Conservation (phyloP, 2,888 invertebrate genomes). For the Hoplodrina blanda region DNA sequence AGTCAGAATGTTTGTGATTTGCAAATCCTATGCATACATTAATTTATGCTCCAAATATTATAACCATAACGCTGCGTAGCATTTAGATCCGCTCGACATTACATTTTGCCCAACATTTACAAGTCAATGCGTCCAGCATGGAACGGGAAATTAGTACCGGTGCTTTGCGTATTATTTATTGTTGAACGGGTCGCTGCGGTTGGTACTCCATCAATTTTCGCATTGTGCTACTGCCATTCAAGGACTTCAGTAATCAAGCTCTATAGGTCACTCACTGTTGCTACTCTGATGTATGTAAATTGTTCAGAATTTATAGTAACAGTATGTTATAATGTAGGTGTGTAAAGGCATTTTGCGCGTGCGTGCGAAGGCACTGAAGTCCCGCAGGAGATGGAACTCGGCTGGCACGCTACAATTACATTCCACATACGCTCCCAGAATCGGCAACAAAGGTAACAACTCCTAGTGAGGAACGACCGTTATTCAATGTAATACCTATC, state of each 20-base stretch:
- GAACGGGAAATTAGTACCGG: constrained; percentile 67
- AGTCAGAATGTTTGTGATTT: constrained; percentile 8
- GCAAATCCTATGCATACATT: constrained; percentile 6
- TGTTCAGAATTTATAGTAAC: constrained; percentile 39
- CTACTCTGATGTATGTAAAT: constrained; percentile 48
- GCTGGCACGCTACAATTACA: constrained; percentile 84
- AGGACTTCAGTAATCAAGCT: constrained; percentile 53
- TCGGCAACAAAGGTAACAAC: constrained; percentile 77
- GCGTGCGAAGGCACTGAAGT: constrained; percentile 68
- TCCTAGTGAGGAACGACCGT: constrained; percentile 70
- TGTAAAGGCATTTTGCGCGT: constrained; percentile 66
- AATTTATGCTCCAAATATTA: constrained; percentile 17
- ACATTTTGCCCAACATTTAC: constrained; percentile 42
- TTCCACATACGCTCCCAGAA: constrained; percentile 79
- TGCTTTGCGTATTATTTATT: constrained; percentile 67
- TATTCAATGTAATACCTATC: constrained; percentile 73
- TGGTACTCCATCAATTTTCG: constrained; percentile 66
- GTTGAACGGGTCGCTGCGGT: constrained; percentile 60
- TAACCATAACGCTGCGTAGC: constrained; percentile 11
- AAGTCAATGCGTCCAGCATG: constrained; percentile 55
- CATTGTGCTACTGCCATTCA: constrained; percentile 57
- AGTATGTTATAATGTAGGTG: constrained; percentile 49
- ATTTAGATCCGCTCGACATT: constrained; percentile 31
- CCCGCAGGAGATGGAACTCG: constrained; percentile 76
- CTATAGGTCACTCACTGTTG: constrained; percentile 40